Conservation (phyloP, 2,888 invertebrate genomes). For the Melipona beecheii region DNA sequence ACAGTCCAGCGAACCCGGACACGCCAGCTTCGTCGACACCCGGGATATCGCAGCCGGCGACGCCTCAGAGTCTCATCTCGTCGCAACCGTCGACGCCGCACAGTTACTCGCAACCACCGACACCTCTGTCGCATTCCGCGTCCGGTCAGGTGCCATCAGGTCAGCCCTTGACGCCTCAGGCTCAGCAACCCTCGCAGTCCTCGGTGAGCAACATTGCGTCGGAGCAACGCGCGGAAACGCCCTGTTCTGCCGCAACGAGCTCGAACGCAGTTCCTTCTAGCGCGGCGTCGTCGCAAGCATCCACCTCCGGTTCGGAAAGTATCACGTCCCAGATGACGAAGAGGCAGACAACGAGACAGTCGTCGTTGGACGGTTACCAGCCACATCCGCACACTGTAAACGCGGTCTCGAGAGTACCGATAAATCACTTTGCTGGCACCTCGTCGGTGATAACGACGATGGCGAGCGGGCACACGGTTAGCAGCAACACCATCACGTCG, state of each 20-base stretch:
- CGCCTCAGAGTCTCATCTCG: conserved; percentile 80
- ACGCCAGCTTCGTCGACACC: conserved; percentile 80
- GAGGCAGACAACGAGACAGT: conserved; percentile 81
- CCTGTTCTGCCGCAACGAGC: conserved; percentile 72
- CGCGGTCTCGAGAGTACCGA: conserved; percentile 71
- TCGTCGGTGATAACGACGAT: conserved; percentile 86
- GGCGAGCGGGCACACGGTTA: conserved; percentile 91
- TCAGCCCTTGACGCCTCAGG: conserved; percentile 70
- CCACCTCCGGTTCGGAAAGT: conserved; percentile 60
- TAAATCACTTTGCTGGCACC: conserved; percentile 74
- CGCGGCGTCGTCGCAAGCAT: conserved; percentile 73
- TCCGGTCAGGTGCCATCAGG: conserved; percentile 63
- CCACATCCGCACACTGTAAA: conserved; percentile 81
- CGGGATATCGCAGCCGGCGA: conserved; percentile 79
- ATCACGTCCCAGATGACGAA: conserved; percentile 61
- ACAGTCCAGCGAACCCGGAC: conserved; percentile 86
- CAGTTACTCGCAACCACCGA: conserved; percentile 81
- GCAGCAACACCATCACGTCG: conserved; percentile 92
- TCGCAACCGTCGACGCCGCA: conserved; percentile 82
- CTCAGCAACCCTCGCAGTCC: conserved; percentile 76
- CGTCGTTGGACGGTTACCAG: conserved; percentile 79
- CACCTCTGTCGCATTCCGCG: conserved; percentile 78
- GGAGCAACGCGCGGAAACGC: conserved; percentile 77
- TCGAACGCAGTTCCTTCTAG: conserved; percentile 74
- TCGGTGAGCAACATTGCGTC: conserved; percentile 60